Base-by-base conservation (phyloP, 2,113 vertebrate genomes). In the Choloepus hoffmanni region DNA sequence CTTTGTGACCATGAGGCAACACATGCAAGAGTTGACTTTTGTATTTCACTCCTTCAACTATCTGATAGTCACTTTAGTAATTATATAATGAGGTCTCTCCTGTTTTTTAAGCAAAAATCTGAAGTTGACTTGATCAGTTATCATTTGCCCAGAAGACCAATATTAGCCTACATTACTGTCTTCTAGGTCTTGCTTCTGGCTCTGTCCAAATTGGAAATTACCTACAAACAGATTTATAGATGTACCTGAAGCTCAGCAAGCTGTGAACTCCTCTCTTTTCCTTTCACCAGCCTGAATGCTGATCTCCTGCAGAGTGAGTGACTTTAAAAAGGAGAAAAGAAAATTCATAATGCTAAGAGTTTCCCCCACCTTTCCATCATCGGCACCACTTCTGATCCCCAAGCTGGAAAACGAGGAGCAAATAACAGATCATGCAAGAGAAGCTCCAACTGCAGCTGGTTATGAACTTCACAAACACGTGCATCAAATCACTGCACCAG, bases 401-500 rank as follows among this genome's bases (percentile, higher is more conserved):
- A 76, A 12, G 43, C 24, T 81, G n/a, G 77, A 62, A 77, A 45
- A 30, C 0, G 0, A 1, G 36, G 23, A 30, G n/a, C 60, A 40
- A 40, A 6, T 50, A 65, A 74, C 74, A n/a, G 58, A 28, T 9
- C 2, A 21, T 3, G 19, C 72, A 10, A 53, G 40, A 76, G 90
- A 63, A 88, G 16, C 28, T 28, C 5, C 62, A 0, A 3, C 58
- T 12, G n/a, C 48, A 23, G 26, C 58, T 48, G 65, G 36, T 63
- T 36, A 5, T 16, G 36, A 45, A 30, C 30, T 24, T n/a, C 84
- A 6, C 21, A 40, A 53, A 86, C 26, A 15, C 0, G 13, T 62
- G 2, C 6, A 2, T 2, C 13, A 19, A 4, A 2, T 2, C 13
- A 19, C 15, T 67, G 58, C 4, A 21, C 60, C 16, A 2, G 8